Evolutionary conservation across 2,888 invertebrate species (phyloP).

Genomic region (Trissoscelio sp.): DNA sequence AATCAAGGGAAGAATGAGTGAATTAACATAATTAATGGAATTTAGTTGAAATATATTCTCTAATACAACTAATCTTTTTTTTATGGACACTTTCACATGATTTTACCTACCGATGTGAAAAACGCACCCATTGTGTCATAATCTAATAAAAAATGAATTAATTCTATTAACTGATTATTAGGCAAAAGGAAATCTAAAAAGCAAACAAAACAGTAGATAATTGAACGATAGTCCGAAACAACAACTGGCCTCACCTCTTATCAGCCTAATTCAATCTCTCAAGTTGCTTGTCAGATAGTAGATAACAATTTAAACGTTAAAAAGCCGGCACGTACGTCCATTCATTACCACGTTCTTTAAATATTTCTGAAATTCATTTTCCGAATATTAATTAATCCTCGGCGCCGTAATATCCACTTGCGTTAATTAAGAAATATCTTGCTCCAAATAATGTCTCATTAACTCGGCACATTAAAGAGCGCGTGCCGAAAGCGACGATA

Average conservation of each 20-base stretch:
- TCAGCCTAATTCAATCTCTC: slow-evolving; percentile 49
- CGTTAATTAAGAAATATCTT: slow-evolving; percentile 57
- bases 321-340: slow-evolving; percentile 6
- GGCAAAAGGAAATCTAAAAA: too few relatives aligned
- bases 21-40: not conserved
- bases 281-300: slow-evolving; percentile 19
- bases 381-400: slow-evolving; percentile 47
- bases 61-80: too few relatives aligned
- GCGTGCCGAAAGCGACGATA: slow-evolving; percentile 55
- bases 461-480: slow-evolving; percentile 43
- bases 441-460: slow-evolving; percentile 54
- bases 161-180: too few relatives aligned
- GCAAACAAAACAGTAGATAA: slow-evolving; percentile 21
- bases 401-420: not conserved
- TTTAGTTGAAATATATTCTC: too few relatives aligned
- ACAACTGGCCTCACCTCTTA: slow-evolving; percentile 44
- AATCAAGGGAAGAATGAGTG: too few relatives aligned
- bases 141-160: too few relatives aligned
- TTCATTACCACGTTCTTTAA: slow-evolving; percentile 19
- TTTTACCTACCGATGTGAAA: too few relatives aligned
- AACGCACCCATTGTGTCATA: too few relatives aligned
- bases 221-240: slow-evolving; percentile 5
- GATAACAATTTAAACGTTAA: slow-evolving; percentile 35
- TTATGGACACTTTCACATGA: too few relatives aligned
- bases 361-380: slow-evolving; percentile 40